These are phyloP conservation scores for Drepanosiphum platanoidis DNA, from an alignment of 2,888 invertebrate species.

Conservation along the genomic window DNA sequence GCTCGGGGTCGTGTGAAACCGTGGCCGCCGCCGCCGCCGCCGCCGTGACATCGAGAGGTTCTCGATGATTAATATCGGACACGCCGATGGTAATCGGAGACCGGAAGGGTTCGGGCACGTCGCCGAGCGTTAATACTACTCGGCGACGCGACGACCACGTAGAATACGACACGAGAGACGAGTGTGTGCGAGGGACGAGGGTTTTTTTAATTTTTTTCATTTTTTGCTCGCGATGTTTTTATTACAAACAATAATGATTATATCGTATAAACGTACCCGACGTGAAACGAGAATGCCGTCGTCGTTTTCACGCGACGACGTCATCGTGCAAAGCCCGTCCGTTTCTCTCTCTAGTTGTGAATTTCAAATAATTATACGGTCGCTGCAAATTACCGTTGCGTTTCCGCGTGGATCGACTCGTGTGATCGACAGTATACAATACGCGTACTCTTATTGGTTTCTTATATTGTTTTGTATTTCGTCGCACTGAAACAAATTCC, in stretches of 20 bases:
- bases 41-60: slow-evolving; percentile 48
- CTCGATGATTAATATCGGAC: slow-evolving; percentile 60
- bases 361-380: too few relatives aligned
- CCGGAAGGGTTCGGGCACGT: slow-evolving; percentile 52
- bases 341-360: too few relatives aligned
- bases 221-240: slow-evolving; percentile 29
- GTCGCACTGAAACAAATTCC: too few relatives aligned
- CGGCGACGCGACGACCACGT: neutral
- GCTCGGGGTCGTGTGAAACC: slow-evolving; percentile 59
- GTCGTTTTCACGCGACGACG: neutral
- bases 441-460: too few relatives aligned
- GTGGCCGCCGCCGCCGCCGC: slow-evolving; percentile 33
- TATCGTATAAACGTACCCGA: too few relatives aligned
- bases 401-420: too few relatives aligned
- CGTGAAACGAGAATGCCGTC: neutral
- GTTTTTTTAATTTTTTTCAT: too few relatives aligned
- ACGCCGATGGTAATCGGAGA: slow-evolving; percentile 51
- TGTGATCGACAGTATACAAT: too few relatives aligned
- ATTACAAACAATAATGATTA: neutral
- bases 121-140: slow-evolving; percentile 1
- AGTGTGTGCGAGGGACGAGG: neutral
- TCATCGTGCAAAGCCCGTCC: neutral
- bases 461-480: too few relatives aligned
- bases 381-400: too few relatives aligned
- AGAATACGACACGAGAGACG: too few relatives aligned